Percentiles rank a stretch among this genome's conserved stretches.
Conservation (phyloP, 1,140 invertebrate genomes). For the Melitaea cinxia region DNA sequence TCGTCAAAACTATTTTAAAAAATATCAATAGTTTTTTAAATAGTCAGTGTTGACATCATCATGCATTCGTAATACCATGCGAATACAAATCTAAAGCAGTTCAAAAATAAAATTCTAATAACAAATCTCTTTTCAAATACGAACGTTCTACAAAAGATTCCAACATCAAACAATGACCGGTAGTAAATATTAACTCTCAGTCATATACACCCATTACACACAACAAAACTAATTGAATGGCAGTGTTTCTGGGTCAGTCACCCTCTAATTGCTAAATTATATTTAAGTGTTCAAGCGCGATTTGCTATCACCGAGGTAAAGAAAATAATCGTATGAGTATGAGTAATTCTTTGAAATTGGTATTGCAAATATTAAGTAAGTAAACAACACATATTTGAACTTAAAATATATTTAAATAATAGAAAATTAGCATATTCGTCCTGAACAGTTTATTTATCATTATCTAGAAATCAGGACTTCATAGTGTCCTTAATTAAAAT, state of each 20-base stretch:
- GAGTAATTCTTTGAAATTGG: not conserved
- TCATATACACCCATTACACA: slow-evolving; percentile 22
- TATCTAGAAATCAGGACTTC: too few species aligned
- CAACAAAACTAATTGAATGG: slow-evolving; percentile 51
- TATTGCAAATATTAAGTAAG: not conserved
- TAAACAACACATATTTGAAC: not conserved
- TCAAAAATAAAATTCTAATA: not conserved
- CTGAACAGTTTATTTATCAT: too few species aligned
- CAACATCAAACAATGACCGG: slow-evolving; percentile 27
- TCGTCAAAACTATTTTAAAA: too few species aligned
- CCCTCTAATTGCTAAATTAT: slow-evolving; percentile 41
- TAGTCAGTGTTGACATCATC: not conserved
- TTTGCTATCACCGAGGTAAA: not conserved
- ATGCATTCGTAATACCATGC: not conserved
- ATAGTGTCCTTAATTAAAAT: too few species aligned
- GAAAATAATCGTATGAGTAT: not conserved
- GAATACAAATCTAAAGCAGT: not conserved
- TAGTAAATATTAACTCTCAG: slow-evolving; percentile 46
- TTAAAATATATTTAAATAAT: slow-evolving; percentile 2
- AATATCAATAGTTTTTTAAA: too few species aligned
- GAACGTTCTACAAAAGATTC: slow-evolving; percentile 28
- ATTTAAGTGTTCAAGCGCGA: not conserved
- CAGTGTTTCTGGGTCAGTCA: slow-evolving; percentile 45
- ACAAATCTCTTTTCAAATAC: slow-evolving; percentile 1
- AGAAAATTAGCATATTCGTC: too few species aligned